Evolutionary conservation across 1,140 invertebrate genomes (phyloP).

Genomic region (Zaprionus capensis): DNA sequence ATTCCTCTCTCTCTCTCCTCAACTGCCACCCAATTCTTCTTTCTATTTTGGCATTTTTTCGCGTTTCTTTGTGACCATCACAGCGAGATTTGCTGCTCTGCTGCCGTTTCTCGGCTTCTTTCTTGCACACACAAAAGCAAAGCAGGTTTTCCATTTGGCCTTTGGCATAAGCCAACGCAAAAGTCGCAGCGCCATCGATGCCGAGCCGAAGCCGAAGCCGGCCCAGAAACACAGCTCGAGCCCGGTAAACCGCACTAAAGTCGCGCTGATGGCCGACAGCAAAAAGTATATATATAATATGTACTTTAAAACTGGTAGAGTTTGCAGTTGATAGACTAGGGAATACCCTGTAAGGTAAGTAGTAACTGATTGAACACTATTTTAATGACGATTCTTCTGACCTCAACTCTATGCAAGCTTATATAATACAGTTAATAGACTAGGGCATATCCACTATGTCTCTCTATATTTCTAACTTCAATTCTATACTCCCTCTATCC

Average conservation of each 20-base stretch:
- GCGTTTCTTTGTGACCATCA: slow-evolving; percentile 19
- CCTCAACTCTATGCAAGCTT: too few relatives aligned
- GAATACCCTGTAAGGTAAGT: not conserved
- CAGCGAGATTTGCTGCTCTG: slow-evolving; percentile 28
- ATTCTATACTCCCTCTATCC: not conserved
- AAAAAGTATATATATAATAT: slow-evolving; percentile 14
- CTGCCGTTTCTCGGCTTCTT: slow-evolving; percentile 23
- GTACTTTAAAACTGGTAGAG: slow-evolving; percentile 12
- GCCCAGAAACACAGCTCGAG: slow-evolving; percentile 43
- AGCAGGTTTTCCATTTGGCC: slow-evolving; percentile 48
- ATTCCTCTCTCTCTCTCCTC: not conserved
- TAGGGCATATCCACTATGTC: not conserved
- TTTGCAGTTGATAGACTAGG: not conserved
- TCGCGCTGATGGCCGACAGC: slow-evolving; percentile 39
- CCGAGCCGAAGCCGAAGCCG: slow-evolving; percentile 24
- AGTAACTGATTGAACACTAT: not conserved
- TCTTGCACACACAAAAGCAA: slow-evolving; percentile 10
- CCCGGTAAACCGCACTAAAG: slow-evolving; percentile 43
- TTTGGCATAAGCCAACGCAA: slow-evolving; percentile 50
- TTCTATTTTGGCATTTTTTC: slow-evolving; percentile 5
- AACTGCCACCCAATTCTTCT: slow-evolving; percentile 7
- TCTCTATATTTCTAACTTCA: too few relatives aligned
- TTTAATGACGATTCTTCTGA: too few relatives aligned
- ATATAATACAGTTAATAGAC: not conserved
- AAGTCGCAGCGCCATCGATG: slow-evolving; percentile 13